A percentile compares a stretch with the other conserved stretches of the same genome.
phyloP scores from a whole-genome alignment of 2,113 vertebrate species.

The Diadophis punctatus region DNA sequence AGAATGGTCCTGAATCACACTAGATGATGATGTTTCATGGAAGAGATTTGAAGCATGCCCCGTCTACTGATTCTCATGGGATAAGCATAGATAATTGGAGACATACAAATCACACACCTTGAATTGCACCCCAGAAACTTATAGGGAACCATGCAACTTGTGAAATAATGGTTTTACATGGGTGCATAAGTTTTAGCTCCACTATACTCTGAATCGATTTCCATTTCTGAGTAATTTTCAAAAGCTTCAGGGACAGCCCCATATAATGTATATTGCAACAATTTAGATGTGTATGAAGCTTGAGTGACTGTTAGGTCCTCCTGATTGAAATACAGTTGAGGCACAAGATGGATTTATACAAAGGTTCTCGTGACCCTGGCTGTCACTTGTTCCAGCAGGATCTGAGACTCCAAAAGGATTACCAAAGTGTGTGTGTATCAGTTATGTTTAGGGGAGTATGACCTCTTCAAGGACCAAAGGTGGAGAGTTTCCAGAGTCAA shows the following conservation, averaged over 20 bases:
- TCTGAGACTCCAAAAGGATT: background rate
- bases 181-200: background rate
- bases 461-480: background rate
- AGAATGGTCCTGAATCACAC: background rate
- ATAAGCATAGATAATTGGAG: background rate
- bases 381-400: background rate
- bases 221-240: background rate
- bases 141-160: background rate
- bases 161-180: background rate
- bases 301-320: background rate
- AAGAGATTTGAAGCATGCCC: background rate
- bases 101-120: background rate
- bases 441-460: background rate
- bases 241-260: background rate
- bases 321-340: background rate
- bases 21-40: background rate
- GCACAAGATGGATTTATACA: background rate
- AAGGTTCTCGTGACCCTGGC: background rate
- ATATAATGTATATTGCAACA: background rate
- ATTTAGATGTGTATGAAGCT: background rate
- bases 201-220: background rate
- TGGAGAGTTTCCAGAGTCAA: background rate
- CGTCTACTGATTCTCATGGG: background rate
- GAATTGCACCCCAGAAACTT: background rate
- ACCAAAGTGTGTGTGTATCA: background rate